Percentiles rank a stretch among this genome's conserved stretches.
These are phyloP conservation scores for Porites lutea DNA, from an alignment of 64 coral and sea anemone genomes.

Conservation along the genomic window DNA sequence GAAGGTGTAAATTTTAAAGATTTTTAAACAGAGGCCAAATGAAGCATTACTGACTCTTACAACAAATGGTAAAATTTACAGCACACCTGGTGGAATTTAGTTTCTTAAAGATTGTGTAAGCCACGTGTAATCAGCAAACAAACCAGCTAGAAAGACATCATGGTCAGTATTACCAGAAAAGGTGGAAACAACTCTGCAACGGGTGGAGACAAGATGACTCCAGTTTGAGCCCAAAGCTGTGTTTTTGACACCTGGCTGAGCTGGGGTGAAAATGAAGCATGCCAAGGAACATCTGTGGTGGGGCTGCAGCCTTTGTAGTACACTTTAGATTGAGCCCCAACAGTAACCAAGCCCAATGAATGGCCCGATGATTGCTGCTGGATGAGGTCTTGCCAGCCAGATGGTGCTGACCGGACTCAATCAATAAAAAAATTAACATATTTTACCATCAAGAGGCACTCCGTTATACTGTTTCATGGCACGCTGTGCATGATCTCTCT, in stretches of 20 bases:
- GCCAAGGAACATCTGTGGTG: constrained; percentile 22
- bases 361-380: constrained; percentile 21
- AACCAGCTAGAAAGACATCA: constrained; percentile 57
- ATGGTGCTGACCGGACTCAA: constrained; percentile 10
- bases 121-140: constrained; percentile 22
- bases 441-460: constrained; percentile 97
- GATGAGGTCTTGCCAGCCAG: constrained; percentile 44
- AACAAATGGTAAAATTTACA: no score
- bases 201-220: constrained; percentile 22
- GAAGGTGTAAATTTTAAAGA: background rate
- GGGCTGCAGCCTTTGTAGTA: background rate
- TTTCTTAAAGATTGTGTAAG: background rate
- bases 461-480: constrained; percentile 99
- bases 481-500: constrained; percentile 84
- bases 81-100: background rate
- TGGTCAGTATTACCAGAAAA: constrained; percentile 42
- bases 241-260: constrained; percentile 43
- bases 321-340: constrained; percentile 4
- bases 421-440: constrained; percentile 41
- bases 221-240: constrained; percentile 29
- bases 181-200: background rate
- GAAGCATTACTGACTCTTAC: background rate
- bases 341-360: constrained; percentile 45
- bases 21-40: background rate
- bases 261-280: constrained; percentile 15